A percentile compares a stretch with the other conserved stretches of the same genome.
Evolutionary conservation across 2,797 vertebrate genomes (phyloP).

Genomic region (Furcifer pardalis): DNA sequence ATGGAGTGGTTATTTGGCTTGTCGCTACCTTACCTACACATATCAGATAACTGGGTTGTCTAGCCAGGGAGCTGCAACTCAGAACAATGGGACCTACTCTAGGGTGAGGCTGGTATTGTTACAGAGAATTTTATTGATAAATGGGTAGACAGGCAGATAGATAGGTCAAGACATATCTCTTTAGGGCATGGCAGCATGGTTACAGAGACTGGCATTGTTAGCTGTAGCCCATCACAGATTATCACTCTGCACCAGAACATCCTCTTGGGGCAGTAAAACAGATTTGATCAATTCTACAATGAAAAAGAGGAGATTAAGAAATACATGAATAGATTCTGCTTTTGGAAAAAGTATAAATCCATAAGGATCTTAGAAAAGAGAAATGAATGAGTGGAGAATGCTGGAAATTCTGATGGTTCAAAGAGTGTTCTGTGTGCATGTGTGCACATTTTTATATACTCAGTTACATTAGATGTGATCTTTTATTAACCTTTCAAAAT

Average conservation of each 20-base stretch:
- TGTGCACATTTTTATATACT: not conserved
- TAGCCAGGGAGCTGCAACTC: too few species aligned
- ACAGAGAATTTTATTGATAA: not conserved
- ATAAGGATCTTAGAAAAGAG: not conserved
- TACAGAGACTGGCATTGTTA: not conserved
- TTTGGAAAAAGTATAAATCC: not conserved
- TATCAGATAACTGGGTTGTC: too few species aligned
- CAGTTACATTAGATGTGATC: not conserved
- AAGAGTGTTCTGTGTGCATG: not conserved
- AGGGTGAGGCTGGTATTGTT: too few species aligned
- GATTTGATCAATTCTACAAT: not conserved
- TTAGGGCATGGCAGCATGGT: not conserved
- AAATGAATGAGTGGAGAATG: too few species aligned
- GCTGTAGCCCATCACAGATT: not conserved
- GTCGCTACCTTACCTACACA: too few species aligned
- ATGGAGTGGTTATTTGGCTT: too few species aligned
- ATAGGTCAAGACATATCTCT: not conserved
- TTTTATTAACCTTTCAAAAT: not conserved
- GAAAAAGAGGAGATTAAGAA: not conserved
- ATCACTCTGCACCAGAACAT: not conserved
- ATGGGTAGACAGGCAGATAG: not conserved
- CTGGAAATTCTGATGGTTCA: not conserved
- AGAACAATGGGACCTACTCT: too few species aligned
- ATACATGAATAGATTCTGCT: accelerated
- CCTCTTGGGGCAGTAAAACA: not conserved